Evolutionary conservation across 23 tunicate genomes (phyloP).

Genomic region (Phallusia fumigata): DNA sequence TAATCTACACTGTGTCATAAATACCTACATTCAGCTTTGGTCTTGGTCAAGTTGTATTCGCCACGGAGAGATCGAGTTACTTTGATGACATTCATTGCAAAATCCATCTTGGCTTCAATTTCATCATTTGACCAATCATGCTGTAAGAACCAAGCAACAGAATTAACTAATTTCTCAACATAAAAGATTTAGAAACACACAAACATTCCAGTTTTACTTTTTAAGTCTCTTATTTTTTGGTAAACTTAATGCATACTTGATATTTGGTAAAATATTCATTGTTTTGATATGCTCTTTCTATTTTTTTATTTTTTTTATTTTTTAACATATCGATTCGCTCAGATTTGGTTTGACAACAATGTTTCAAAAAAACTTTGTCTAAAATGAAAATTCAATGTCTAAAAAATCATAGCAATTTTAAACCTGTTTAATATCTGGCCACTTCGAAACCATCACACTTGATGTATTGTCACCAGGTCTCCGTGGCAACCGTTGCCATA

Average conservation of each 20-base stretch:
- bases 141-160: not conserved
- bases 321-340: no score
- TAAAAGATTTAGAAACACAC: no score
- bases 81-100: conserved; percentile 74
- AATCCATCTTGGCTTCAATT: conserved; percentile 58
- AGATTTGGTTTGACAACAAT: no score
- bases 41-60: conserved; percentile 86
- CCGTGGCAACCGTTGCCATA: conserved; percentile 99
- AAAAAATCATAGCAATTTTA: not conserved
- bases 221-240: no score
- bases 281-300: no score
- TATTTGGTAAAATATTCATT: no score
- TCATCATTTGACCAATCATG: conserved; percentile 39
- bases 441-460: conserved; percentile 58
- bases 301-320: no score
- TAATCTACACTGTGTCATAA: not conserved
- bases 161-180: no score
- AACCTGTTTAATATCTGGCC: conserved; percentile 72
- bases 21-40: conserved; percentile 75
- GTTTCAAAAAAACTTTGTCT: no score
- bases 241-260: no score
- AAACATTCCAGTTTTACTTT: no score
- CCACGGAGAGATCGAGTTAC: conserved; percentile 60
- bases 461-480: conserved; percentile 29
- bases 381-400: not conserved